Conservation (phyloP, 2,797 vertebrate species). For the Neosalanx taihuensis region DNA sequence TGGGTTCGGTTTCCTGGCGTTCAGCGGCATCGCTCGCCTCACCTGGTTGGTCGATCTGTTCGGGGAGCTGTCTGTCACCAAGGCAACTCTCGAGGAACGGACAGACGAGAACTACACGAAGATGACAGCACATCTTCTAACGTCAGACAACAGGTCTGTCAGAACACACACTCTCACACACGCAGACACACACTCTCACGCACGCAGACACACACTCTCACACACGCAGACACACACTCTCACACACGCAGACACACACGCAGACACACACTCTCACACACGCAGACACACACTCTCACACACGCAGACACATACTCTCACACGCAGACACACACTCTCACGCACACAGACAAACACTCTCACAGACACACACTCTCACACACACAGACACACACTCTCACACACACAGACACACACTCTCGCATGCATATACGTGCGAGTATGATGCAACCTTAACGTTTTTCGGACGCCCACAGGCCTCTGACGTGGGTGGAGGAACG, state of each 20-base stretch:
- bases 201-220: too few relatives aligned
- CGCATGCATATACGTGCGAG: not conserved
- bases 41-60: slow-evolving; percentile 93
- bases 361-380: too few relatives aligned
- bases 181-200: not conserved
- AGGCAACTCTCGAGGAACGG: slow-evolving; percentile 75
- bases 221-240: too few relatives aligned
- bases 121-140: slow-evolving; percentile 83
- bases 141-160: slow-evolving; percentile 74
- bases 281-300: not conserved
- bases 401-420: not conserved
- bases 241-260: too few relatives aligned
- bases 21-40: slow-evolving; percentile 87
- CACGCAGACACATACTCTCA: too few relatives aligned
- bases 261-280: not conserved
- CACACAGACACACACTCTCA: not conserved
- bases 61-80: slow-evolving; percentile 81
- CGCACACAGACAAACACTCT: too few relatives aligned
- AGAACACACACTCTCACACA: not conserved
- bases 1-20: slow-evolving; percentile 81
- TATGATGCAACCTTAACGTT: not conserved
- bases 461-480: slow-evolving; percentile 60
- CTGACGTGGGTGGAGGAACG: slow-evolving; percentile 92
- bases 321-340: not conserved
- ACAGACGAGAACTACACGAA: slow-evolving; percentile 74